phyloP scores from a whole-genome alignment of 1,140 invertebrate genomes.

The Megathymus violae region DNA sequence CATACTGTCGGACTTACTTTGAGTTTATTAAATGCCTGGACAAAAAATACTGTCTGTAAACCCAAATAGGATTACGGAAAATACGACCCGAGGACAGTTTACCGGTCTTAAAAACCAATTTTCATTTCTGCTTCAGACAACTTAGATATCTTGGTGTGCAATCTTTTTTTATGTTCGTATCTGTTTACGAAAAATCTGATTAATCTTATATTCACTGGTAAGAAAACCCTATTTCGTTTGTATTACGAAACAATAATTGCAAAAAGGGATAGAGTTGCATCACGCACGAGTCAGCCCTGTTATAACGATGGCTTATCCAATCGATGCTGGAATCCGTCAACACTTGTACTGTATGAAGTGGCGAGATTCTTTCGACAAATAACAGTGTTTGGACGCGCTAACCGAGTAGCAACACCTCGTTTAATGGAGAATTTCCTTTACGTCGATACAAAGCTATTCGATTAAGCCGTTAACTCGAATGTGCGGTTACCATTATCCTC shows the following conservation, averaged over 20 bases:
- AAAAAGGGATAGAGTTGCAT: not conserved
- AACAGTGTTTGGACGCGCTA: conserved; percentile 45
- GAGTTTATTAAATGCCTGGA: too few species aligned
- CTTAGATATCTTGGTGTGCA: too few species aligned
- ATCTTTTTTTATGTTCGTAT: too few species aligned
- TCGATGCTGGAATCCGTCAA: conserved; percentile 56
- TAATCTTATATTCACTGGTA: too few species aligned
- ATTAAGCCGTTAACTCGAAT: conserved; percentile 11
- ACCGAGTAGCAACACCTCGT: conserved; percentile 39
- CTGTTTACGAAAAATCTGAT: too few species aligned
- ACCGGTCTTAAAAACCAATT: too few species aligned
- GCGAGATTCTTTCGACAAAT: conserved; percentile 55
- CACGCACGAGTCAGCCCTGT: conserved; percentile 47
- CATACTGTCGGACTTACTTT: too few species aligned
- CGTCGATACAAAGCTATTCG: not conserved
- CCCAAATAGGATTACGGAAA: too few species aligned
- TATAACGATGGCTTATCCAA: conserved; percentile 44
- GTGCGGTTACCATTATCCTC: not conserved
- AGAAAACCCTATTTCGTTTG: too few species aligned
- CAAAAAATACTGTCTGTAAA: too few species aligned
- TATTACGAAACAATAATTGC: not conserved
- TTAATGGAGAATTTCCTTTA: conserved; percentile 20
- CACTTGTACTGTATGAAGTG: conserved; percentile 46
- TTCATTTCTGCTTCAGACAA: too few species aligned
- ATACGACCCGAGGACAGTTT: too few species aligned